Evolutionary conservation across 1,140 invertebrate species (phyloP).

Genomic region (Amphibalanus amphitrite): DNA sequence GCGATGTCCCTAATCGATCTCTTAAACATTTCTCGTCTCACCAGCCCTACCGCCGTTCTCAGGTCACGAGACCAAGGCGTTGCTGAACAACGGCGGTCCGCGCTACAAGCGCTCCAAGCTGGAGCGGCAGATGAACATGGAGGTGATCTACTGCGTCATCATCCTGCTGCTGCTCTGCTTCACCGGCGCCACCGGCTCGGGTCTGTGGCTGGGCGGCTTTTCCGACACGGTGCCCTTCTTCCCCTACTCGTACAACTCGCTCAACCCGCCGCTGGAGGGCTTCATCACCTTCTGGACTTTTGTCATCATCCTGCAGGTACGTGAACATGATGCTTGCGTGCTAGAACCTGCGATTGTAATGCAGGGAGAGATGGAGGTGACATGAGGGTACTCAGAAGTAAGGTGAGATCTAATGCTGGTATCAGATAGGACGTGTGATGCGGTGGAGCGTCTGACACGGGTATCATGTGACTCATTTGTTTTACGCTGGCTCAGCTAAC

Average conservation of each 20-base stretch:
- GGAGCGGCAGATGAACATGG: constrained; percentile 84
- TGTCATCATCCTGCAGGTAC: constrained; percentile 80
- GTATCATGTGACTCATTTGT: too few species aligned
- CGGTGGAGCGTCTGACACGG: too few species aligned
- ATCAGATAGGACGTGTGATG: too few species aligned
- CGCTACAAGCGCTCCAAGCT: constrained; percentile 84
- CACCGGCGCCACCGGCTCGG: constrained; percentile 73
- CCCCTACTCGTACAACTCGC: constrained; percentile 5
- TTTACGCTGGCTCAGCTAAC: too few species aligned
- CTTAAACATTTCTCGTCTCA: too few species aligned
- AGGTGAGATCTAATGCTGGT: too few species aligned
- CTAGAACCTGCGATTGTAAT: too few species aligned
- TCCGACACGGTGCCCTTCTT: constrained; percentile 26
- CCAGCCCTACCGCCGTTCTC: constrained; percentile 16
- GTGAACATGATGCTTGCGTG: too few species aligned
- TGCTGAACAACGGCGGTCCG: constrained; percentile 92
- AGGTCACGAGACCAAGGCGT: constrained; percentile 94
- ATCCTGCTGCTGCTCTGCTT: constrained; percentile 79
- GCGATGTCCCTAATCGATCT: too few species aligned
- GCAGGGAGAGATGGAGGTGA: too few species aligned
- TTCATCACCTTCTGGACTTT: constrained; percentile 87
- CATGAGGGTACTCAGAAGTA: too few species aligned
- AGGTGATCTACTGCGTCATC: constrained; percentile 91
- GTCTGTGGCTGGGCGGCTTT: constrained; percentile 46
- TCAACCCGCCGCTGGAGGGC: constrained; percentile 48